Base-by-base conservation (phyloP, 2,113 vertebrate genomes). In the Panthera tigris region DNA sequence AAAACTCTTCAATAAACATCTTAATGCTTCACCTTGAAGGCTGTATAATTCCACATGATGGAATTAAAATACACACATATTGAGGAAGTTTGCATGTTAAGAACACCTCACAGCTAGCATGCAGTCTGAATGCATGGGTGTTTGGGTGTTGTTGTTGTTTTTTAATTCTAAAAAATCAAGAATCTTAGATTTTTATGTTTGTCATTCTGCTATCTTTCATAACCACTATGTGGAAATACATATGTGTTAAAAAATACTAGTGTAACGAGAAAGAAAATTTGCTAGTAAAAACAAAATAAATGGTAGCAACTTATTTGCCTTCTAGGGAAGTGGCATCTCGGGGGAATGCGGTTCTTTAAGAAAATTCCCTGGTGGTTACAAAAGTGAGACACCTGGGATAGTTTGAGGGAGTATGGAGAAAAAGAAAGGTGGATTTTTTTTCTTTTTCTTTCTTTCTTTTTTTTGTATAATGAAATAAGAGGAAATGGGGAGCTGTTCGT, bases 1-100 rank as follows among this genome's bases (percentile, higher is more conserved):
- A 83, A 91, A 96, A 87, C 21, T 84, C 84, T 69, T 95, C 71
- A 73, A 88, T 63, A 88, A 91, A 94, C 45, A 96, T 66, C 66
- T 80, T 90, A 66, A 61, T 76, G 61, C 71, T 95, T 91, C 82
- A 92, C 83, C 48, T 68, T 94, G 76, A 91, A 96, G 69, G 39
- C 11, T 91, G 39, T 48, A 79, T 95, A 81, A 90, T 80, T 91
- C 86, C 78, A 73, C 19, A 11, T 61, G 71, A 86, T 69, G 18
- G 57, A 88, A 92, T 93, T 88, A 74, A 95, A 96, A 91, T 91
- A n/a, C 55, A 69, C 16, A 57, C 18, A 27, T 63, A 76, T 79
- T 95, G 87, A 83, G 55, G 10, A 96, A 31, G 16, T 94, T 92
- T 93, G 29, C 41, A 76, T 52, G 7, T 29, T 41, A 41, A 91